Evolutionary conservation across 2,113 vertebrate genomes (phyloP).

Genomic region (Myotis brandtii): DNA sequence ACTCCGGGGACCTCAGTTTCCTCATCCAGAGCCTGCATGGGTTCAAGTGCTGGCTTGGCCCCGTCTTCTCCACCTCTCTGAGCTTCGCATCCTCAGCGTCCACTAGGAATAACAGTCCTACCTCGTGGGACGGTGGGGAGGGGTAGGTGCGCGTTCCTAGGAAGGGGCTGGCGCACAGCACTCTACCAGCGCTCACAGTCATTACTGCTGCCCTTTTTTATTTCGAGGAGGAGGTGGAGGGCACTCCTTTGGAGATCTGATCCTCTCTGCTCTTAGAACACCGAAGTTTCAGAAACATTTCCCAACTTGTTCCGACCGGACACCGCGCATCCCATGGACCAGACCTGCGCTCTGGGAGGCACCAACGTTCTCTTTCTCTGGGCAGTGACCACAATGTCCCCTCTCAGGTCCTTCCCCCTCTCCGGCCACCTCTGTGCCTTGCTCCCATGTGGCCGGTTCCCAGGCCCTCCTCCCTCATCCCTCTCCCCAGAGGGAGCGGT

Average conservation of each 20-base stretch:
- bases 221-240: not conserved
- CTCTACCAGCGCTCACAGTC: fast-evolving
- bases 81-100: fast-evolving
- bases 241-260: not conserved
- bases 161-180: not conserved
- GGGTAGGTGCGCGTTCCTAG: fast-evolving
- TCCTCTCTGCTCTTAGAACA: not conserved
- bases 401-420: not conserved
- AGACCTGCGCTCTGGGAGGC: not conserved
- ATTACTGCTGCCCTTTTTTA: not conserved
- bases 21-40: not conserved
- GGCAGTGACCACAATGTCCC: not conserved
- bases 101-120: fast-evolving
- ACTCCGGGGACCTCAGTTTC: not conserved
- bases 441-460: not conserved
- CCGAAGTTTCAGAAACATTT: not conserved
- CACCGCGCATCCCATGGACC: fast-evolving
- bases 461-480: not conserved
- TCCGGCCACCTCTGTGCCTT: not conserved
- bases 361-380: not conserved
- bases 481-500: not conserved
- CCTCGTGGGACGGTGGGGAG: fast-evolving
- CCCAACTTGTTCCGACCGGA: not conserved
- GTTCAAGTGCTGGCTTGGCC: not conserved
- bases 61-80: not conserved